Evolutionary conservation across 2,888 invertebrate species (phyloP), one percentile per base, ranked within the genome.

Genomic region (Lathronympha strigana): DNA sequence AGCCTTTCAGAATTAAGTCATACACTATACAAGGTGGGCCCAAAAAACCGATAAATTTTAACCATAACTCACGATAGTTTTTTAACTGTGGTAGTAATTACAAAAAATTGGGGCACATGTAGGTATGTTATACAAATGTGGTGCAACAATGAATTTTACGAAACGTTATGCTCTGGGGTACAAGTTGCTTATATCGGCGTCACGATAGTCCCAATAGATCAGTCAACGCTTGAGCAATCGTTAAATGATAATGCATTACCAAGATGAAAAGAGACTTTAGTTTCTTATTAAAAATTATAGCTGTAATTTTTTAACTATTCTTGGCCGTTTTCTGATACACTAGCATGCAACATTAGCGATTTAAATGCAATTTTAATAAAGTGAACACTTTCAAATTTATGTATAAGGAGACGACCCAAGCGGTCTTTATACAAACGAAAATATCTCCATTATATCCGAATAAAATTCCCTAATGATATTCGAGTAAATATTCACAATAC

Each of bases 401-500:
- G 71, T 88, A 90, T 88, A 91, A 79, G 83, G 81, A 84, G 78
- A 76, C 76, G 81, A 79, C 81, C 79, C 72, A 72, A 69, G 58
- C 68, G 79, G 80, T 73, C 81, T 72, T 23, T 79, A 76, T 79
- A 75, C 77, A 75, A 77, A 81, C 76, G 78, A 82, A 82, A 83
- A 80, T 77, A 74, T 78, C 77, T 75, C 79, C 77, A 77, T 80
- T 77, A 79, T 78, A 81, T 83, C 80, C 83, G 83, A 86, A 84
- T 81, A 81, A 80, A 80, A 83, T 81, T 80, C 79, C 80, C 84
- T 82, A 83, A 84, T 83, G 86, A 88, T 90, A 90, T 91, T 90
- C 90, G 90, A 90, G 90, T 87, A 88, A 85, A 88, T 86, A 87
- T 88, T 88, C 83, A 89, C 88, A 87, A 85, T 84, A 81, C 79